phyloP scores from a whole-genome alignment of 2,113 vertebrate genomes.

The Pteruthius melanotis region DNA sequence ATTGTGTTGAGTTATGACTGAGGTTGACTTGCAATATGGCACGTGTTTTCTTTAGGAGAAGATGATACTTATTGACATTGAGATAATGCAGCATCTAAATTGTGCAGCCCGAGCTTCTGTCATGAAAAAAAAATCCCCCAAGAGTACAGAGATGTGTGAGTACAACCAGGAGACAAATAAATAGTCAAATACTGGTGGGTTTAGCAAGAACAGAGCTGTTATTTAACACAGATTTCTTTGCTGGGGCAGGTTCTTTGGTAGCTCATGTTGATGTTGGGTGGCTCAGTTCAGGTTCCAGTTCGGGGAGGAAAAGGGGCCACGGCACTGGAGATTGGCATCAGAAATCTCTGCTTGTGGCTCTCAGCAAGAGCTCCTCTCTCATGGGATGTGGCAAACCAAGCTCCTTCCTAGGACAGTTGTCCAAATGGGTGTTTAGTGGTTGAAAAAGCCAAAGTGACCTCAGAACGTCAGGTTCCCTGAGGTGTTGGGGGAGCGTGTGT shows the following conservation, averaged over 20 bases:
- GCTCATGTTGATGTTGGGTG: neutral
- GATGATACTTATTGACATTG: neutral
- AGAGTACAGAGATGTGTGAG: neutral
- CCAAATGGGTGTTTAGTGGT: neutral
- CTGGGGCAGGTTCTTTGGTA: neutral
- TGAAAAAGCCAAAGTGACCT: neutral
- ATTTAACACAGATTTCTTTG: neutral
- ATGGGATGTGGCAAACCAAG: neutral
- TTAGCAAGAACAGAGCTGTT: neutral
- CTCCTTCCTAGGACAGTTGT: neutral
- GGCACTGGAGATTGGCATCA: fast-evolving
- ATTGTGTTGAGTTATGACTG: conserved; percentile 43
- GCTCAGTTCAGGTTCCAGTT: neutral
- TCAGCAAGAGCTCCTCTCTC: fast-evolving
- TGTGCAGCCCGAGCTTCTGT: neutral
- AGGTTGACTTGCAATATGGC: conserved; percentile 42
- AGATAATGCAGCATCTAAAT: neutral
- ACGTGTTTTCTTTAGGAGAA: neutral
- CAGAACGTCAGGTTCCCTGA: neutral
- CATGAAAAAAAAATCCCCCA: neutral
- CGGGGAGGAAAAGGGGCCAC: fast-evolving
- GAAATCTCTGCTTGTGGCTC: neutral
- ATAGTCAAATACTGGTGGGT: neutral
- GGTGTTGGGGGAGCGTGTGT: fast-evolving
- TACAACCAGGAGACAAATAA: neutral